Evolutionary conservation across 2,113 vertebrate genomes (phyloP).

Genomic region (Aphelocoma coerulescens): DNA sequence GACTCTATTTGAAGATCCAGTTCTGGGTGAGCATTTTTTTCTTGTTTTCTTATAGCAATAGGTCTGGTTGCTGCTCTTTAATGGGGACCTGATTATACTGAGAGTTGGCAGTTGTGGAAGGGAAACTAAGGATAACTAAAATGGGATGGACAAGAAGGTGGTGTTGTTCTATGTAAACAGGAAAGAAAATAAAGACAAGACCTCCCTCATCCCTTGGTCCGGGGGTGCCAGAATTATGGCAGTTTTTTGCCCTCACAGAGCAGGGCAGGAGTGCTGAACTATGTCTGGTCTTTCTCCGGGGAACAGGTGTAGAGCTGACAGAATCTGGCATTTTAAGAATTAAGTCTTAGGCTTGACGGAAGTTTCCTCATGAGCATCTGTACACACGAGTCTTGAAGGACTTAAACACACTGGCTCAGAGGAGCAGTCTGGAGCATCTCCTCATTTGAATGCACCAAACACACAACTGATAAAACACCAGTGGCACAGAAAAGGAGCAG

Average conservation of each 20-base stretch:
- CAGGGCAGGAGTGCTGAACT: not conserved
- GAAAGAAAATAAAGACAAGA: not conserved
- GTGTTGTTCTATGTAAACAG: not conserved
- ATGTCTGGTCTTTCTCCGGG: not conserved
- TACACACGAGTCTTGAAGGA: not conserved
- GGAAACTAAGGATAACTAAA: not conserved
- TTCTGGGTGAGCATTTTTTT: not conserved
- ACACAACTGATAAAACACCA: not conserved
- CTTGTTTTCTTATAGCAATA: not conserved
- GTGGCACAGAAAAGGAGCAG: not conserved
- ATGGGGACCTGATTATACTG: not conserved
- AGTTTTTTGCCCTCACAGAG: not conserved
- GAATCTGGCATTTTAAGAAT: not conserved
- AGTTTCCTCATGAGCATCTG: not conserved
- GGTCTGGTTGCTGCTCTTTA: not conserved
- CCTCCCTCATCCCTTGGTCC: not conserved
- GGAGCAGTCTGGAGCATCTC: not conserved
- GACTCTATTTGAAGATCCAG: not conserved
- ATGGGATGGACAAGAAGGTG: not conserved
- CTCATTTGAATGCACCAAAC: not conserved
- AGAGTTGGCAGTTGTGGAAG: not conserved
- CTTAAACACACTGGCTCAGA: accelerated
- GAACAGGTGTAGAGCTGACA: not conserved
- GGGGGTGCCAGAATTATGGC: not conserved
- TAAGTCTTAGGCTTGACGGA: not conserved